These are phyloP conservation scores for Dynastes hyllus DNA, from an alignment of 2,888 invertebrate genomes.

Conservation along the genomic window DNA sequence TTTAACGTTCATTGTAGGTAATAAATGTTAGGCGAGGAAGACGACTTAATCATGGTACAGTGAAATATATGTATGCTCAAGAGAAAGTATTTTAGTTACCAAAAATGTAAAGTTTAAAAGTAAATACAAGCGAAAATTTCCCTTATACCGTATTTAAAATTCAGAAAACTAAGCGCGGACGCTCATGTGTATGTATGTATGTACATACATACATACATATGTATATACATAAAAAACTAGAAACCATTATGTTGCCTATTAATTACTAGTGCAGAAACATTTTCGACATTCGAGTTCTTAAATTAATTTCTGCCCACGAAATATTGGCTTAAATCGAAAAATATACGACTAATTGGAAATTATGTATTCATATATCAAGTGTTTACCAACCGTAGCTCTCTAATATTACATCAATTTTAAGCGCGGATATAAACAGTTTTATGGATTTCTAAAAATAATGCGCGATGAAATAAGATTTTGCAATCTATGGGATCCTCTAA, in stretches of 20 bases:
- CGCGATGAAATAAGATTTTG: neutral
- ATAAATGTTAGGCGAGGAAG: neutral
- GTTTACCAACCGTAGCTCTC: constrained; percentile 10
- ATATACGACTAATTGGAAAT: constrained; percentile 8
- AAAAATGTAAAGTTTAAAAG: neutral
- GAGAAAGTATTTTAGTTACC: constrained; percentile 17
- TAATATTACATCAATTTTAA: constrained; percentile 7
- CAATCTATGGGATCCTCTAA: neutral
- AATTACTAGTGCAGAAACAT: constrained; percentile 21
- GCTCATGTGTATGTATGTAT: neutral
- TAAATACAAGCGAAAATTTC: neutral
- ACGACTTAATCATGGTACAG: neutral
- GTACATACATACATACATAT: neutral
- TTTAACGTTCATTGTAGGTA: neutral
- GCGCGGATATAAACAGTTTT: neutral
- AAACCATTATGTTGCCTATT: constrained; percentile 14
- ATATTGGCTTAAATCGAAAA: constrained; percentile 5
- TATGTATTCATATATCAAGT: constrained; percentile 7
- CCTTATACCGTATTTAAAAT: neutral
- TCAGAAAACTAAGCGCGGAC: neutral
- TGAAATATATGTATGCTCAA: neutral
- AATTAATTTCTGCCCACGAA: constrained; percentile 1
- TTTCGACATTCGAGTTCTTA: constrained; percentile 4
- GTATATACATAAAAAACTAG: neutral
- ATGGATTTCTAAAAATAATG: constrained; percentile 5